Conservation (phyloP, 2,113 vertebrate species). For the Odontophorus gujanensis region DNA sequence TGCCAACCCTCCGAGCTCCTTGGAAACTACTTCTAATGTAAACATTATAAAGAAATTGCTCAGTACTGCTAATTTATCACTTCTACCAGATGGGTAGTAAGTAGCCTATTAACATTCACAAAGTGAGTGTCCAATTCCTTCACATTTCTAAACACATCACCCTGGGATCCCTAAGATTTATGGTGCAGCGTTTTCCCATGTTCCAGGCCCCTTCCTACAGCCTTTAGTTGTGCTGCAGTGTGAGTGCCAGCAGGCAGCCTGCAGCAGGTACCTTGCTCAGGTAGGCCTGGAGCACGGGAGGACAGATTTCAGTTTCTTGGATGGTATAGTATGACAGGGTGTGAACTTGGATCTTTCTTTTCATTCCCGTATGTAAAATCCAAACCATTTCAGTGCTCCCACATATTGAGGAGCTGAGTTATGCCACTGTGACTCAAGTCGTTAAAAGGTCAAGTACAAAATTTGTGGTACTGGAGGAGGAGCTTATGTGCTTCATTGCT, state of each 20-base stretch:
- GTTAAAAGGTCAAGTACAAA: background rate
- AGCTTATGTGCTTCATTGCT: background rate
- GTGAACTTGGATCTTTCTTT: background rate
- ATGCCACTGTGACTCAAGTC: background rate
- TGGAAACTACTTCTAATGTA: constrained; percentile 63
- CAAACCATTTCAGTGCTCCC: background rate
- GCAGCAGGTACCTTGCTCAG: background rate
- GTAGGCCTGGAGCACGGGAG: background rate
- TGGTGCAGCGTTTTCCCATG: background rate
- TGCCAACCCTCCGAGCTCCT: constrained; percentile 51
- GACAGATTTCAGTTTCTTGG: background rate
- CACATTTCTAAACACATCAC: constrained; percentile 49
- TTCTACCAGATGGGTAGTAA: constrained; percentile 71
- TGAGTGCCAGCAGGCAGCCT: background rate
- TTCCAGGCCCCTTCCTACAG: background rate
- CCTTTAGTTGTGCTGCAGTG: background rate
- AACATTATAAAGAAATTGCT: constrained; percentile 59
- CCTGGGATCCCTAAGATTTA: constrained; percentile 59
- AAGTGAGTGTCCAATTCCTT: constrained; percentile 57
- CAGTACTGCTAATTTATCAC: constrained; percentile 62
- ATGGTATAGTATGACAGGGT: background rate
- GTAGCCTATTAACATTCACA: constrained; percentile 70
- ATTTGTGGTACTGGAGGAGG: background rate
- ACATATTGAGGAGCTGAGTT: background rate
- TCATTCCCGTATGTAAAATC: background rate